These are phyloP conservation scores for Euplexia lucipara DNA, from an alignment of 2,888 invertebrate species.

Conservation along the genomic window DNA sequence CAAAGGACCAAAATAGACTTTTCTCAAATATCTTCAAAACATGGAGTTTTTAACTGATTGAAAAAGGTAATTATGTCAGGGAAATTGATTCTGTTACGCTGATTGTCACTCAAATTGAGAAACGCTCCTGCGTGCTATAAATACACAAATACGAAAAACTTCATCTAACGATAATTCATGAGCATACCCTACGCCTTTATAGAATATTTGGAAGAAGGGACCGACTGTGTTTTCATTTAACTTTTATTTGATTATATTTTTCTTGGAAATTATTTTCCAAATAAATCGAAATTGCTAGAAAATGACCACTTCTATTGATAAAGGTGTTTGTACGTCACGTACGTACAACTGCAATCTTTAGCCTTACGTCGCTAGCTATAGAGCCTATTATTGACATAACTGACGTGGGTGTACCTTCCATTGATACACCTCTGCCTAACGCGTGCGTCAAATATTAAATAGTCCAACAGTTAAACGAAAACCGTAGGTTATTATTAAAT, in stretches of 20 bases:
- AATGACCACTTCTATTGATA: no score
- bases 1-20: background rate
- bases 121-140: constrained; percentile 10
- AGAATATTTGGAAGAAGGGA: background rate
- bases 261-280: background rate
- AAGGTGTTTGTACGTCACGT: background rate
- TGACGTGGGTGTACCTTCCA: no score
- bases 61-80: background rate
- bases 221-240: background rate
- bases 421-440: no score
- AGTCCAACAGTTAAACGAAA: no score
- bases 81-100: background rate
- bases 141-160: constrained; percentile 22
- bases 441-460: no score
- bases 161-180: constrained; percentile 11
- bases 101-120: background rate
- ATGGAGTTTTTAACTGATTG: background rate
- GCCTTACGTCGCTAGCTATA: no score
- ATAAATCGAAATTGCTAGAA: no score
- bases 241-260: background rate
- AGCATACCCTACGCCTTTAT: background rate
- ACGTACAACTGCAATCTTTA: background rate
- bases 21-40: no score
- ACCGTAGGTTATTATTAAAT: no score
- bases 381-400: no score